Evolutionary conservation across 1,140 invertebrate species (phyloP).

Genomic region (Polypedilum pembai): DNA sequence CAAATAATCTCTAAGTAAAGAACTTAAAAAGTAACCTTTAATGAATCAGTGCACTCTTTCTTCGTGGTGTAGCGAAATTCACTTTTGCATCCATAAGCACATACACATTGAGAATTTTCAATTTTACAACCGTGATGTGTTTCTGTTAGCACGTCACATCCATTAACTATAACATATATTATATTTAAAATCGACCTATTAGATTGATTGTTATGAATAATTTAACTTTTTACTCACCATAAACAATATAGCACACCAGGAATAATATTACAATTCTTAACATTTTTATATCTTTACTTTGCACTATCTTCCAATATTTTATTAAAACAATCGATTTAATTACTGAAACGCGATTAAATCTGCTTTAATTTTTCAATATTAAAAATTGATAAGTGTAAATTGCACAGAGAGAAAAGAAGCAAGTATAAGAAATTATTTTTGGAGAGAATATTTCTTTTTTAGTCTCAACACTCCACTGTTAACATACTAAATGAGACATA

Average conservation of each 20-base stretch:
- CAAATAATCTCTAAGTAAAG: constrained; percentile 15
- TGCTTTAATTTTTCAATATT: background rate
- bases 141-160: constrained; percentile 32
- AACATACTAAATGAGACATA: background rate
- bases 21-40: constrained; percentile 43
- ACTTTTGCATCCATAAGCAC: constrained; percentile 49
- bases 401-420: background rate
- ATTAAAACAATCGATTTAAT: background rate
- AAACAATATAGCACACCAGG: background rate
- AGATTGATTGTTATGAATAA: background rate
- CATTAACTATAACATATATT: background rate
- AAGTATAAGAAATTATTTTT: background rate
- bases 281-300: background rate
- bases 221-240: background rate
- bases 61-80: constrained; percentile 47
- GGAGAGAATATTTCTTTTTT: background rate
- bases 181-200: background rate
- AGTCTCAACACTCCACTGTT: background rate
- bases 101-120: constrained; percentile 45
- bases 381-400: constrained; percentile 11
- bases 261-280: background rate
- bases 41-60: constrained; percentile 45
- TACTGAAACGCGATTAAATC: background rate
- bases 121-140: constrained; percentile 50
- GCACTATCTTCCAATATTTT: background rate